Base-by-base conservation (phyloP, 2,113 vertebrate species). In the Phaetusa simplex region DNA sequence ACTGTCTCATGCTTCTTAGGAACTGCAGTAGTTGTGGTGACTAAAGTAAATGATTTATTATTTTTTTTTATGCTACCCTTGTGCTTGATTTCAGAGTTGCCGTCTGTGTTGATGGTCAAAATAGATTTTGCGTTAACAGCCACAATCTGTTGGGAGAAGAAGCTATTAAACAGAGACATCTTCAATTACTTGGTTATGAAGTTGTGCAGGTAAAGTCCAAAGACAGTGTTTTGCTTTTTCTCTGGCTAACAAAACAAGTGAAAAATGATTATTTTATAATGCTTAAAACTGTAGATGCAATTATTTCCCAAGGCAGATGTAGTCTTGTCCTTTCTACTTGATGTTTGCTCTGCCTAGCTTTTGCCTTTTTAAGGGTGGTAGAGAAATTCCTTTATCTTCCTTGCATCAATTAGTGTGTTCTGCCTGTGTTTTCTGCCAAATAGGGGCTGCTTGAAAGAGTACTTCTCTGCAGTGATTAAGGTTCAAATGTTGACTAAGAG, bases 121-220 rank as follows among this genome's bases (percentile, higher is more conserved):
- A 97, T n/a, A 98, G 99, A 67, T 99, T 99, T 97, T 98, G 99
- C 30, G 18, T 90, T 55, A 98, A 98, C 36, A 97, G 90, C 66
- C 98, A 73, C 55, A 97, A 98, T 87, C 98, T 99, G 7, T 91
- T 99, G 56, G 99, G 99, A 30, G 98, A 98, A 97, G 99, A 99
- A 96, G 97, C 98, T 69, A 99, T 98, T 67, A 99, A 99, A 94
- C 99, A 98, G 88, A 98, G 99, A 84, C 99, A 99, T 56, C 98
- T 99, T 64, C 97, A n/a, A 66, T 93, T 99, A 82, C 98, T 99
- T 69, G 99, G 99, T 88, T 99, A 99, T 96, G 97, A 99, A 92
- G 98, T 99, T 62, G 98, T 99, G 59, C 99, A 99, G 99, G 99
- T 99, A 71, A 65, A 82, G 55, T 62, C 36, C 80, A 62, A 52